Base-by-base conservation (phyloP, 1,140 invertebrate genomes). In the Triops cancriformis region DNA sequence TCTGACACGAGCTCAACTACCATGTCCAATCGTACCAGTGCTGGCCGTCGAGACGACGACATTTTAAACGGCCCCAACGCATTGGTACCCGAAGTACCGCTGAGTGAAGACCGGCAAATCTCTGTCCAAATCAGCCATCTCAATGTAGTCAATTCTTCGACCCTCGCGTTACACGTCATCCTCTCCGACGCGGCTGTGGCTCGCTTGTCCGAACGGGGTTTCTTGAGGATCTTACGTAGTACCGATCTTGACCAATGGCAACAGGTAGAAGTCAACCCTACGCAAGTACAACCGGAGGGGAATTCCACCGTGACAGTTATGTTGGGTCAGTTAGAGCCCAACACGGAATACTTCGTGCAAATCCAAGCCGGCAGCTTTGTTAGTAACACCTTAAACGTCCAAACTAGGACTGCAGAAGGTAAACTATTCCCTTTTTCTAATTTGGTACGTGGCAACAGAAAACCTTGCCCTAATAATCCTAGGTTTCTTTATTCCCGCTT, bases 361-460 rank as follows among this genome's bases (percentile, higher is more conserved):
- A 18, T 76, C 12, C 37, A 76, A 51, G 37, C 45, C 3, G 75
- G 75, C 14, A 27, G 28, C 14, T 43, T 27, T 26, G 37, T 23
- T 51, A 76, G 75, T 26, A 76, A 51, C 37, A 76, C 75, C 28
- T 23, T 76, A n/a, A 45, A 41, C 45, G 37, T 76, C 12, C 37
- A 76, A 51, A 76, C 75, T 4, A 76, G 45, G 26, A 45, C 75
- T n/a, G 45, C 75, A 76, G 75, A 64, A 64, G 51, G 51, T 64
- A 64, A 64, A 64, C 14, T 64, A 2, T 11, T 23, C 14, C 9
- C 23, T 14, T 64, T 64, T 64, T 64, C 3, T 3, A 14, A 9
- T 14, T 23, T 64, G 10, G 1, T 64, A 14, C 5, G 5, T n/a
- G 6, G 14, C 9, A 64, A 64, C 51, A n/a, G 51, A 64, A 64